Percentiles rank a stretch among this genome's conserved stretches.
phyloP scores from a whole-genome alignment of 1,140 invertebrate genomes.

The Saccostrea cuccullata region DNA sequence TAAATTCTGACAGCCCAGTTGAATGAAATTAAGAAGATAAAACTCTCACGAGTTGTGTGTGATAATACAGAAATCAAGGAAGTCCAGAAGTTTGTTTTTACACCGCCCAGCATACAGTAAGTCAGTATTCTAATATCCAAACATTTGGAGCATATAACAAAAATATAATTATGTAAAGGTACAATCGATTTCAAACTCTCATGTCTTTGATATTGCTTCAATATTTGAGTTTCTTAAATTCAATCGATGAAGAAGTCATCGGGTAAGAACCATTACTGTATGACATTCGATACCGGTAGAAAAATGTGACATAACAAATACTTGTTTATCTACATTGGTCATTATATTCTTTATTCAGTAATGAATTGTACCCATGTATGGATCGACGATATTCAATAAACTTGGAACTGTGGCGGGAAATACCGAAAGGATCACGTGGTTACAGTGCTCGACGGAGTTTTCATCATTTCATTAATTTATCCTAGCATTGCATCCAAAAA shows the following conservation, averaged over 20 bases:
- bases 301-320: no score
- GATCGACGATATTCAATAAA: not conserved
- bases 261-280: no score
- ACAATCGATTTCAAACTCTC: not conserved
- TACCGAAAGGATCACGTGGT: not conserved
- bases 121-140: not conserved
- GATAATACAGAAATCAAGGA: constrained; percentile 86
- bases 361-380: not conserved
- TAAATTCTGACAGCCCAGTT: constrained; percentile 85
- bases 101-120: constrained; percentile 34
- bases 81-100: constrained; percentile 49
- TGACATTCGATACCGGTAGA: no score
- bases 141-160: not conserved
- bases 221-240: no score
- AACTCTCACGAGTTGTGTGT: constrained; percentile 88
- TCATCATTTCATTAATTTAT: not conserved
- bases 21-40: constrained; percentile 87
- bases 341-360: not conserved
- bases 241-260: no score
- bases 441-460: not conserved
- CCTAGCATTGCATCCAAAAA: no score
- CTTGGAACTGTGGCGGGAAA: constrained; percentile 9
- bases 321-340: no score
- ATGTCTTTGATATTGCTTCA: no score
- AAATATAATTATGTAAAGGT: not conserved